Conservation (phyloP, 2,113 vertebrate genomes). For the Dipodomys stephensi region DNA sequence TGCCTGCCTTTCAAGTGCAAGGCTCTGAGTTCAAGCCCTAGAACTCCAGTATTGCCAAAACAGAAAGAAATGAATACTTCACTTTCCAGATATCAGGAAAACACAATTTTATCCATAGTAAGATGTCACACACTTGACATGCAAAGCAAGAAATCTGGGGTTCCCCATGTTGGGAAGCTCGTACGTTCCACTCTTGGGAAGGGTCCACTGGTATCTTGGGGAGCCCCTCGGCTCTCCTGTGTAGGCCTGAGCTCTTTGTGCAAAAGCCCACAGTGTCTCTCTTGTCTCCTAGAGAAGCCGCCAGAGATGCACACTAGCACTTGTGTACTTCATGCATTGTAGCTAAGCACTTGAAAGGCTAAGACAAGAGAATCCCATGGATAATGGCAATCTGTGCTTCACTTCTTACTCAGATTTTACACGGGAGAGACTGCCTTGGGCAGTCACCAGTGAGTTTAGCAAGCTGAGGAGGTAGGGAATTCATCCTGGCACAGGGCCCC, state of each 20-base stretch:
- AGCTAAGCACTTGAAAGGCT: background rate
- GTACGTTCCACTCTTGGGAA: background rate
- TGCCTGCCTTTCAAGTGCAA: too few species aligned
- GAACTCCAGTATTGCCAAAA: too few species aligned
- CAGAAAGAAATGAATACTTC: background rate
- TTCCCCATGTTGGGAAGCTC: background rate
- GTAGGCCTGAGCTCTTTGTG: background rate
- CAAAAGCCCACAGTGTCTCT: too few species aligned
- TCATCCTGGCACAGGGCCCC: too few species aligned
- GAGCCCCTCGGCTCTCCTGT: background rate
- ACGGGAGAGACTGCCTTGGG: background rate
- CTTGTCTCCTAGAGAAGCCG: background rate
- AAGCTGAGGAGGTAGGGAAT: background rate
- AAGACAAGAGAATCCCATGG: background rate
- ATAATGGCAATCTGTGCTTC: too few species aligned
- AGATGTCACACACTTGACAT: background rate
- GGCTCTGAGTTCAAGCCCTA: too few species aligned
- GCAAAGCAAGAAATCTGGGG: background rate
- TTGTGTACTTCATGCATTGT: background rate
- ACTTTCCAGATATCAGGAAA: background rate
- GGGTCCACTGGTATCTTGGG: background rate
- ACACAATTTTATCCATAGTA: background rate
- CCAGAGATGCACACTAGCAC: background rate
- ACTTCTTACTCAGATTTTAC: background rate
- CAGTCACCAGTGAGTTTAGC: background rate